Evolutionary conservation across 2,888 invertebrate genomes (phyloP).

Genomic region (Ochropacha duplaris): DNA sequence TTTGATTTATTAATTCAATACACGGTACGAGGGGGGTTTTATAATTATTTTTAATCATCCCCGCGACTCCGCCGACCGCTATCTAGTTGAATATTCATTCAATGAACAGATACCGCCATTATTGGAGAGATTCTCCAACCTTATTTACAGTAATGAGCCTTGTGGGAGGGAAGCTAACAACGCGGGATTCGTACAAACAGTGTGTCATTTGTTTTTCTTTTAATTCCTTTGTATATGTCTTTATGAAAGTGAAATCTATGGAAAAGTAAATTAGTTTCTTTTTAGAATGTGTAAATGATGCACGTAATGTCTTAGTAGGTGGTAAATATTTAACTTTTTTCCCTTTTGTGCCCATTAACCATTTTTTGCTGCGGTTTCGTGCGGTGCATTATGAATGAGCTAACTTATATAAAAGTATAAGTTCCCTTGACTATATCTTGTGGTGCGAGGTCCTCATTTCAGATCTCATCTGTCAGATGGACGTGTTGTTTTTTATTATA

Average conservation of each 20-base stretch:
- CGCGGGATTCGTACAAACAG: conserved; percentile 49
- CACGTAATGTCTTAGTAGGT: neutral
- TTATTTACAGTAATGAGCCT: conserved; percentile 69
- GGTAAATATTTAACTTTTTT: neutral
- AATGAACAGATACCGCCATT: conserved; percentile 55
- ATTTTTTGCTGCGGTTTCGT: neutral
- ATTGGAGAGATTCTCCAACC: conserved; percentile 62
- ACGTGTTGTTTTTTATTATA: conserved; percentile 75
- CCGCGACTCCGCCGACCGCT: conserved; percentile 36
- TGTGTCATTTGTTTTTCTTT: conserved; percentile 43
- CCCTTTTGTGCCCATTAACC: neutral
- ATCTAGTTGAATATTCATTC: conserved; percentile 68
- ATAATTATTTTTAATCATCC: conserved; percentile 72
- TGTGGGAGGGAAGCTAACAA: conserved; percentile 47
- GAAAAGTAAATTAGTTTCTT: neutral
- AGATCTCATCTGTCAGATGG: conserved; percentile 72
- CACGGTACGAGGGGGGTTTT: conserved; percentile 39
- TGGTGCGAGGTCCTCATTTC: conserved; percentile 53
- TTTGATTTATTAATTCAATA: conserved; percentile 50
- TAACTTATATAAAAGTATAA: neutral
- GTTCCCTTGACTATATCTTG: conserved; percentile 25
- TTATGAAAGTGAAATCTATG: conserved; percentile 10
- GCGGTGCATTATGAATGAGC: neutral
- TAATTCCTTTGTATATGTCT: conserved; percentile 37
- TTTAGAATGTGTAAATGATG: neutral